phyloP scores from a whole-genome alignment of 2,888 invertebrate species.

The Melanophora roralis region DNA sequence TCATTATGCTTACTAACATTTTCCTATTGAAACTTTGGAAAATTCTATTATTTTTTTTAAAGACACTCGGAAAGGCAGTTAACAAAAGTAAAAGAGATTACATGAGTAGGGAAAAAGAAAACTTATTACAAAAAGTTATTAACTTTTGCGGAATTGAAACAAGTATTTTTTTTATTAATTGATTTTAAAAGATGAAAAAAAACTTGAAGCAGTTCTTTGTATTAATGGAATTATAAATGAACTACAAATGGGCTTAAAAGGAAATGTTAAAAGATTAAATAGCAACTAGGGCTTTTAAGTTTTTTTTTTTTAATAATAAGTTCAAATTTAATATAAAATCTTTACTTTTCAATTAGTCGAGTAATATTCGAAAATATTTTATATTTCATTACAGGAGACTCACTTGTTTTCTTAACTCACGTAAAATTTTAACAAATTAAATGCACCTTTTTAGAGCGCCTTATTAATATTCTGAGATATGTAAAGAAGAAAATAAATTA shows the following conservation, averaged over 20 bases:
- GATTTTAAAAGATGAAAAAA: conserved; percentile 19
- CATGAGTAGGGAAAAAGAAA: conserved; percentile 68
- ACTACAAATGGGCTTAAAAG: neutral
- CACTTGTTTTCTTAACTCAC: neutral
- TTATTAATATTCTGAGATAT: neutral
- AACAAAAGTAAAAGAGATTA: conserved; percentile 44
- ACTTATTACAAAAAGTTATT: conserved; percentile 76
- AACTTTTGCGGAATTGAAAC: conserved; percentile 73
- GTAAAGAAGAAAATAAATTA: neutral
- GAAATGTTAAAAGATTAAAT: too few species aligned
- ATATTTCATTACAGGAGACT: too few species aligned
- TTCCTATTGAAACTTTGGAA: conserved; percentile 71
- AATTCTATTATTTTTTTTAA: conserved; percentile 67
- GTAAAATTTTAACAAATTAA: neutral
- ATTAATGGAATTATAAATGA: neutral
- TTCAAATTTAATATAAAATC: too few species aligned
- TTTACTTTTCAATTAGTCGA: too few species aligned
- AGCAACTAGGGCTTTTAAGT: too few species aligned
- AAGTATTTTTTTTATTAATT: conserved; percentile 44
- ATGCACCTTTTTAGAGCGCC: neutral
- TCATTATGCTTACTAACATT: conserved; percentile 64
- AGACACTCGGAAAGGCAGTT: conserved; percentile 28
- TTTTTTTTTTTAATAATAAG: too few species aligned
- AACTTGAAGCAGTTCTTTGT: too few species aligned
- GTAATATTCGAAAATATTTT: too few species aligned